Conservation (phyloP, 2,888 invertebrate genomes). For the Lasioglossum malachurum region DNA sequence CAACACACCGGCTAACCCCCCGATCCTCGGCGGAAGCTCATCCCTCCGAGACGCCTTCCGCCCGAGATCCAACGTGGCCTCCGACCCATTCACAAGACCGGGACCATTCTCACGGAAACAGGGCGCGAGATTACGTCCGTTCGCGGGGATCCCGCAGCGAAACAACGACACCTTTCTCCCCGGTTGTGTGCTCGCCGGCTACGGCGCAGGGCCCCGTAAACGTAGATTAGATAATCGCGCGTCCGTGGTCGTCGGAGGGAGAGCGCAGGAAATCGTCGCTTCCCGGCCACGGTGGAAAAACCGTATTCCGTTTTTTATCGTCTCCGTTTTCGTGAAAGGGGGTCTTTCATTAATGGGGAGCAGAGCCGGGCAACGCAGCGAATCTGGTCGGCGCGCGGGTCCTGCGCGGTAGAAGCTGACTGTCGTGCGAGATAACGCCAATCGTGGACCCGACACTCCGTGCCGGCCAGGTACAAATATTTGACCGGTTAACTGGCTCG, state of each 20-base stretch:
- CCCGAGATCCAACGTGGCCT: conserved; percentile 11
- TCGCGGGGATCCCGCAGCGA: conserved; percentile 51
- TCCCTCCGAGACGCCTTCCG: conserved; percentile 30
- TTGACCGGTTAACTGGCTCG: conserved; percentile 81
- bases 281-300: conserved; percentile 35
- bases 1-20: not conserved
- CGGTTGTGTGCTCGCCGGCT: conserved; percentile 17
- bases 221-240: conserved; percentile 72
- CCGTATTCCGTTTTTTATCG: conserved; percentile 68
- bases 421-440: conserved; percentile 78
- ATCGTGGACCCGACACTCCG: conserved; percentile 59
- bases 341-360: conserved; percentile 79
- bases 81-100: conserved; percentile 39
- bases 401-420: conserved; percentile 63
- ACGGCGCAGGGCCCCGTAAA: conserved; percentile 60
- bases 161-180: conserved; percentile 65
- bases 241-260: conserved; percentile 24
- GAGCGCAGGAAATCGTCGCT: conserved; percentile 65
- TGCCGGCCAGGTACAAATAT: conserved; percentile 79
- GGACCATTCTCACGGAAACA: conserved; percentile 64
- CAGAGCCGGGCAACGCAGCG: conserved; percentile 40
- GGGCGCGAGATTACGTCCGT: conserved; percentile 49
- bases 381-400: conserved; percentile 63
- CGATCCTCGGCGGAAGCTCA: conserved; percentile 27
- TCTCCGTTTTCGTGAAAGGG: conserved; percentile 76